Evolutionary conservation across 2,113 vertebrate species (phyloP).

Genomic region (Megaceryle maxima): DNA sequence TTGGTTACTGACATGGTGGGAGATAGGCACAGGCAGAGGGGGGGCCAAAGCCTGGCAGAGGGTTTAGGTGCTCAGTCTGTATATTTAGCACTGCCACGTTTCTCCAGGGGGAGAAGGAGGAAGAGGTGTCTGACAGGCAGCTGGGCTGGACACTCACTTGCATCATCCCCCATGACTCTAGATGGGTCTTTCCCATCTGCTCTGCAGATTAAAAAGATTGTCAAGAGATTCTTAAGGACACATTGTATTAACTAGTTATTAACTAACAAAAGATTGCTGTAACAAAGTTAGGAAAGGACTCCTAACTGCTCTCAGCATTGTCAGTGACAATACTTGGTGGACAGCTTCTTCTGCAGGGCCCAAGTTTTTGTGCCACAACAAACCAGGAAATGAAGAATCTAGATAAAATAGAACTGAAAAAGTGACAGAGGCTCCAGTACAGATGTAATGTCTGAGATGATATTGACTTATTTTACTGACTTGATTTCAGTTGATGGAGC

Average conservation of each 20-base stretch:
- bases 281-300: neutral
- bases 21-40: neutral
- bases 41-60: neutral
- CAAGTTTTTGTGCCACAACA: neutral
- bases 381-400: neutral
- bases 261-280: neutral
- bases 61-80: neutral
- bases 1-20: neutral
- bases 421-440: neutral
- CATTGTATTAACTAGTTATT: neutral
- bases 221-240: neutral
- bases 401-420: neutral
- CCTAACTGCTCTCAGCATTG: neutral
- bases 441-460: neutral
- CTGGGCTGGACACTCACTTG: neutral
- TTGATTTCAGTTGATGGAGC: neutral
- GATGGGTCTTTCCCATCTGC: neutral
- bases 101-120: neutral
- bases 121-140: neutral
- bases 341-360: neutral
- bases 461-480: neutral
- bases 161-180: neutral
- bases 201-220: neutral
- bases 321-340: fast-evolving
- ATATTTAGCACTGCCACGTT: neutral